These are phyloP conservation scores for Oryzias melastigma DNA, from an alignment of 2,113 vertebrate species.

Conservation along the genomic window DNA sequence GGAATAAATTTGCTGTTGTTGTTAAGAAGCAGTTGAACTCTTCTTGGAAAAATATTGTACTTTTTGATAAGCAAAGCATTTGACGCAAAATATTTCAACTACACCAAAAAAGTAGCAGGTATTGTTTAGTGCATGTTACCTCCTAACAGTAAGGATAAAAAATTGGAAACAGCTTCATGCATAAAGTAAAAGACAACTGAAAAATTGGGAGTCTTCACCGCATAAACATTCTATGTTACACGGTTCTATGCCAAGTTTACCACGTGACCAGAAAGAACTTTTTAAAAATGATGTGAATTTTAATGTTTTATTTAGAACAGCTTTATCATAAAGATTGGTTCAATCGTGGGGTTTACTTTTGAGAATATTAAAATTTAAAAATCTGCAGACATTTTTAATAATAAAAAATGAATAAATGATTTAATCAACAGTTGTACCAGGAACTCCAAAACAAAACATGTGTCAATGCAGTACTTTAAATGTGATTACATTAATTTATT, in stretches of 20 bases:
- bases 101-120: not conserved
- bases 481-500: no score
- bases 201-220: not conserved
- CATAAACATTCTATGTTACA: slow-evolving; percentile 24
- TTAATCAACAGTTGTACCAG: no score
- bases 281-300: not conserved
- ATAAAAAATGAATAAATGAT: no score
- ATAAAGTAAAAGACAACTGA: not conserved
- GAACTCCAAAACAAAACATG: no score
- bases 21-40: no score
- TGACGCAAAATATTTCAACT: not conserved
- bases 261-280: slow-evolving; percentile 53
- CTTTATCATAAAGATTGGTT: not conserved
- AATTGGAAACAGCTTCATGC: no score
- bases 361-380: no score
- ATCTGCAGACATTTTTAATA: no score
- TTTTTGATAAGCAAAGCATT: not conserved
- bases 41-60: not conserved
- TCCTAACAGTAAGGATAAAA: not conserved
- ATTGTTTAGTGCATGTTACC: not conserved
- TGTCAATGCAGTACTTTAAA: no score
- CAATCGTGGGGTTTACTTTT: no score
- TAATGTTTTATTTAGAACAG: not conserved
- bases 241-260: slow-evolving; percentile 30
- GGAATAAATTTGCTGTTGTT: no score